Evolutionary conservation across 2,888 invertebrate genomes (phyloP).

Genomic region (Cheilosia soror): DNA sequence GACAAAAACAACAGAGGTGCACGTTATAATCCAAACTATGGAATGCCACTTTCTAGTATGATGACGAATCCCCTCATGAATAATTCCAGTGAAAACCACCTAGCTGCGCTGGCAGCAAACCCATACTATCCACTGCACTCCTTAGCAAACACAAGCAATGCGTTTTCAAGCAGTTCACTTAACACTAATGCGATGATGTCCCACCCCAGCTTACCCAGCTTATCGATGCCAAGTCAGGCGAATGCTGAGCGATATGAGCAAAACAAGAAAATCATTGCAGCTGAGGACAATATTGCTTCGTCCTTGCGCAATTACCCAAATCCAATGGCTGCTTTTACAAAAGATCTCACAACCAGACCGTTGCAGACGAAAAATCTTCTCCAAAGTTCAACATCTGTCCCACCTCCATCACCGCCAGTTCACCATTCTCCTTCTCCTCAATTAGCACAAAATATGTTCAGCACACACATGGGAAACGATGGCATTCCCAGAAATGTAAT

Average conservation of each 20-base stretch:
- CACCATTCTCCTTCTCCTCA: constrained; percentile 40
- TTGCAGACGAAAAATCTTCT: constrained; percentile 38
- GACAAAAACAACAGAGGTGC: constrained; percentile 49
- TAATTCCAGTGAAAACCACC: constrained; percentile 39
- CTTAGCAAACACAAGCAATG: constrained; percentile 26
- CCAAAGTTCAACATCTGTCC: constrained; percentile 31
- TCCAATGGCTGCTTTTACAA: constrained; percentile 41
- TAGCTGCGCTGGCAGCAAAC: constrained; percentile 46
- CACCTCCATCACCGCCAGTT: constrained; percentile 17
- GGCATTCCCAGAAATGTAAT: constrained; percentile 38
- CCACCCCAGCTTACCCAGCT: constrained; percentile 42
- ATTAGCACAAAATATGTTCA: constrained; percentile 40
- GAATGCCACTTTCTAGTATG: constrained; percentile 41
- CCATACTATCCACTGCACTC: constrained; percentile 49
- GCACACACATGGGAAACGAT: constrained; percentile 33
- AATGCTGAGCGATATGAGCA: constrained; percentile 48
- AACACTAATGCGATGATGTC: constrained; percentile 41
- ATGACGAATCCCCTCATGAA: constrained; percentile 32
- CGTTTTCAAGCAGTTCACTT: constrained; percentile 31
- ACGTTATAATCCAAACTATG: constrained; percentile 46
- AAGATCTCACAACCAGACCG: constrained; percentile 41
- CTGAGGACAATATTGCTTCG: constrained; percentile 37
- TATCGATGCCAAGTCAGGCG: constrained; percentile 29
- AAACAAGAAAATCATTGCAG: constrained; percentile 39
- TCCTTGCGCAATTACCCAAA: constrained; percentile 45